phyloP scores from a whole-genome alignment of 2,888 invertebrate species.

The Congeria kusceri region DNA sequence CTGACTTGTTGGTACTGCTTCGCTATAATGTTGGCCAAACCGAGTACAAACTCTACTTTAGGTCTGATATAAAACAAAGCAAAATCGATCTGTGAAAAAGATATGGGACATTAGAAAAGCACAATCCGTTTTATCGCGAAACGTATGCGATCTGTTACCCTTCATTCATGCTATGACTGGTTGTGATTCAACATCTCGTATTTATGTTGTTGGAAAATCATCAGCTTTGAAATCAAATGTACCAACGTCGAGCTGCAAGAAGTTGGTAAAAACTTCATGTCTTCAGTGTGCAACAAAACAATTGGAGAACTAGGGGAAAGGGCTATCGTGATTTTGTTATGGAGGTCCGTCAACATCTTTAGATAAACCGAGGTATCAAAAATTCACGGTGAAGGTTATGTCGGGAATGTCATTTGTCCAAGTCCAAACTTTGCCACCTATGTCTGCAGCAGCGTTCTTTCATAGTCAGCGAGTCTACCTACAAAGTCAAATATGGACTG shows the following conservation, averaged over 20 bases:
- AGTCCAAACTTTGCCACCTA: constrained; percentile 63
- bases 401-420: too few species aligned
- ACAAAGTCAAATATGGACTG: background rate
- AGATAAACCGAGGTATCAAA: too few species aligned
- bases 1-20: constrained; percentile 34
- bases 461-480: constrained; percentile 39
- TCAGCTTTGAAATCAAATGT: constrained; percentile 25
- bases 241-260: too few species aligned
- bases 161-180: constrained; percentile 61
- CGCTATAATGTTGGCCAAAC: constrained; percentile 22
- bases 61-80: constrained; percentile 22
- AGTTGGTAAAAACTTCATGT: too few species aligned
- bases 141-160: constrained; percentile 28
- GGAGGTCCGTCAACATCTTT: too few species aligned
- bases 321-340: too few species aligned
- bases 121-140: constrained; percentile 28
- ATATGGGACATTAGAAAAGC: constrained; percentile 53
- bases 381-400: too few species aligned
- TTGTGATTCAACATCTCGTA: constrained; percentile 54
- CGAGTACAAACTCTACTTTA: constrained; percentile 1
- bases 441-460: constrained; percentile 56
- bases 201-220: constrained; percentile 50
- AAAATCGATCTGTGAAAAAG: constrained; percentile 9
- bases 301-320: too few species aligned
- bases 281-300: too few species aligned